Base-by-base conservation (phyloP, 2,113 vertebrate species). In the Pedionomus torquatus region DNA sequence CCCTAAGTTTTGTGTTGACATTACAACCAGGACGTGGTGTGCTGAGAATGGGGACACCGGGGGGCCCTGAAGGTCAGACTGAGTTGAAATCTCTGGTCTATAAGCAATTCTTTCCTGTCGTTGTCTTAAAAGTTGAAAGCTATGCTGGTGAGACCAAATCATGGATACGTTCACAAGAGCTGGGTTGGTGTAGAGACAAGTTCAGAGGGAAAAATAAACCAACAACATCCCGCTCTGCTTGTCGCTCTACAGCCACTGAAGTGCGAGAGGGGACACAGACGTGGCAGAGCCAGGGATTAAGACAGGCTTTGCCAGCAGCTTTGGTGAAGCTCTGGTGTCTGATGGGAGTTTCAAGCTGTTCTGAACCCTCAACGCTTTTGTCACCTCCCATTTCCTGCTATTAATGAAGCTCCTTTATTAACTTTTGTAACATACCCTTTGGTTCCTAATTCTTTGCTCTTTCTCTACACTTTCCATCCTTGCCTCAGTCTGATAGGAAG, bases 151-250 rank as follows among this genome's bases (percentile, higher is more conserved):
- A 72, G 48, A 20, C 7, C 39, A 68, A 61, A 70, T 30, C 18
- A 17, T 41, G 17, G 24, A 5, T 68, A 11, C 30, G 35, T 17
- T 76, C 28, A 5, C 28, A 39, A 92, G 26, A 64, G 13, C 13
- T 11, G 0, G 19, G 43, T n/a, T 17, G 5, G 0, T 7, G 26
- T 11, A 30, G 69, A 63, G 71, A 43, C 26, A 79, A 75, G 46
- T 18, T 46, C 58, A 8, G 7, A 43, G 37, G 41, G 75, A n/a
- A 81, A 74, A 75, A 51, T 39, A 46, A 79, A 39, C 9, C 0
- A 0, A 2, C 19, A 31, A 3, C 20, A 16, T 31, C 35, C 26
- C 30, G 3, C 16, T 48, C 31, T 77, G 28, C 33, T 54, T 41
- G 60, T 86, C 60, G 41, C 17, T 30, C 23, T 41, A 2, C 5